Conservation (phyloP, 2,797 vertebrate genomes). For the Adelosebastes latens region DNA sequence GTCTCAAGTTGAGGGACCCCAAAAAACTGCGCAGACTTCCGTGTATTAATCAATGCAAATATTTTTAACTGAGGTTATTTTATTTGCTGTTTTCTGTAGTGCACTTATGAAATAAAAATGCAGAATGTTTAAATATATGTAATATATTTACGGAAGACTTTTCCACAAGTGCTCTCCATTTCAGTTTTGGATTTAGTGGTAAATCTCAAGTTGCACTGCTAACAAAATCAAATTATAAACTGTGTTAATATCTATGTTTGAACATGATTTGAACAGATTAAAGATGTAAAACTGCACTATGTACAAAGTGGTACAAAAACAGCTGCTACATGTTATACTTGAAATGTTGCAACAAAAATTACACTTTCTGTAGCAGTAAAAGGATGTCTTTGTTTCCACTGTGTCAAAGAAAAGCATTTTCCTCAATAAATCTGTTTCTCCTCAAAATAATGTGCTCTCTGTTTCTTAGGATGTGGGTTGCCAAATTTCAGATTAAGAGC, state of each 20-base stretch:
- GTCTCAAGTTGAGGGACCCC: not conserved
- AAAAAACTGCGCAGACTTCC: constrained; percentile 25
- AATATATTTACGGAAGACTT: constrained; percentile 1
- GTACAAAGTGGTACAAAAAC: not conserved
- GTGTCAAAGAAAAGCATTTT: constrained; percentile 26
- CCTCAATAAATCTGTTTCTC: constrained; percentile 35
- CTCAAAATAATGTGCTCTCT: constrained; percentile 14
- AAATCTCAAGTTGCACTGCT: not conserved
- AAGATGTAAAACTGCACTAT: not conserved
- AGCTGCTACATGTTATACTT: not conserved
- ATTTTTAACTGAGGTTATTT: not conserved
- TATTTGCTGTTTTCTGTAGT: not conserved
- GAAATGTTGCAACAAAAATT: constrained; percentile 9
- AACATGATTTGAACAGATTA: not conserved
- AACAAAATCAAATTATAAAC: not conserved
- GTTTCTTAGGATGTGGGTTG: constrained; percentile 4
- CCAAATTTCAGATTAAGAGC: constrained; percentile 2
- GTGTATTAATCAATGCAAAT: constrained; percentile 25
- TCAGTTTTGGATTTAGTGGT: not conserved
- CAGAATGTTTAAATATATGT: not conserved
- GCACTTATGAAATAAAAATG: not conserved
- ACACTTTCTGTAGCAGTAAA: not conserved
- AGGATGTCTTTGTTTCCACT: constrained; percentile 29
- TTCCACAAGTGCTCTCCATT: not conserved
- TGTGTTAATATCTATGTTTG: not conserved